Conservation (phyloP, 2,888 invertebrate genomes). For the Apamea anceps region DNA sequence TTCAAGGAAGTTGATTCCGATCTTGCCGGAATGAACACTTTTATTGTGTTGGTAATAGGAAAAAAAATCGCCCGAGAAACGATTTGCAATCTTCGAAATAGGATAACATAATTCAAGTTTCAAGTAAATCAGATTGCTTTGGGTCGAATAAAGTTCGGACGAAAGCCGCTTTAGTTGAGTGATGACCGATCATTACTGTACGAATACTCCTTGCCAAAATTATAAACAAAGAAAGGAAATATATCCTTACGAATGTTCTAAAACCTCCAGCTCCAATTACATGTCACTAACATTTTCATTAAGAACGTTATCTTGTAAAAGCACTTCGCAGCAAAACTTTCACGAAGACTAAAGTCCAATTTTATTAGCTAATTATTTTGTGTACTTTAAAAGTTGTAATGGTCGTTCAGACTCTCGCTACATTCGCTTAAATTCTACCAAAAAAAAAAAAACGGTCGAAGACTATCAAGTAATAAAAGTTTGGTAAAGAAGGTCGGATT, state of each 20-base stretch:
- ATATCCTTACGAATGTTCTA: background rate
- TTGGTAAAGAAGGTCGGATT: constrained; percentile 60
- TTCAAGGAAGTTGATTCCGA: constrained; percentile 15
- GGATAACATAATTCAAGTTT: constrained; percentile 61
- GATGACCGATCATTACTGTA: background rate
- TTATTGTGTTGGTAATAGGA: constrained; percentile 37
- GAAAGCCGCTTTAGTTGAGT: constrained; percentile 35
- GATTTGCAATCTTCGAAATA: constrained; percentile 53
- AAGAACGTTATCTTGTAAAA: constrained; percentile 48
- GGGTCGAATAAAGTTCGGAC: constrained; percentile 51
- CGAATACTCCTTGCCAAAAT: background rate
- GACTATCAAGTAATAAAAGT: constrained; percentile 60
- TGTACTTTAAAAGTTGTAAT: constrained; percentile 58
- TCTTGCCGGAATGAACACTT: constrained; percentile 33
- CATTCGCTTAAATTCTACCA: constrained; percentile 28
- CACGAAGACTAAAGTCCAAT: constrained; percentile 17
- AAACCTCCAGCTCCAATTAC: constrained; percentile 10
- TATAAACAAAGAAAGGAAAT: background rate
- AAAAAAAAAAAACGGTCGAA: constrained; percentile 37
- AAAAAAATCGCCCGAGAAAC: constrained; percentile 41
- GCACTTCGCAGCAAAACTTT: constrained; percentile 28
- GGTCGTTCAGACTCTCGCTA: constrained; percentile 22
- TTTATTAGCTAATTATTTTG: constrained; percentile 56
- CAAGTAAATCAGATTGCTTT: constrained; percentile 57
- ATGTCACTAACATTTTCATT: constrained; percentile 21